Percentiles rank a stretch among this genome's conserved stretches.
phyloP scores from a whole-genome alignment of 2,797 vertebrate genomes.

The Anguilla pacifica region DNA sequence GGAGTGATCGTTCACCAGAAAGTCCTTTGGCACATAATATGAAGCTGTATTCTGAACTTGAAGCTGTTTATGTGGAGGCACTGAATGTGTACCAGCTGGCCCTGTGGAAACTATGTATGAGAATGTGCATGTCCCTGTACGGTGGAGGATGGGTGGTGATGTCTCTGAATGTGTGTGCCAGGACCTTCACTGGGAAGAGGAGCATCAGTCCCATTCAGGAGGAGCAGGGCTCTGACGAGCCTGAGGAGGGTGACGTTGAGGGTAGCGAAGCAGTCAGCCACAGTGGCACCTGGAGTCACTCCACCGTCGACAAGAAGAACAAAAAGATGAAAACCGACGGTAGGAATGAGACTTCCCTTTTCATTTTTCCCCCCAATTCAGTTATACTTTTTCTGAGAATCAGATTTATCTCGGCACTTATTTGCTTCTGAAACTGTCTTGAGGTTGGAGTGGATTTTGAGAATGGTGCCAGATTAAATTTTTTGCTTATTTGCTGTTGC shows the following conservation, averaged over 20 bases:
- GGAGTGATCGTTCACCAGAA: neutral
- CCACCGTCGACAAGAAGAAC: slow-evolving; percentile 68
- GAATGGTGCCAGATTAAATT: neutral
- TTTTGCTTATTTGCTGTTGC: too few species aligned
- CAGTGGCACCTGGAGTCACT: slow-evolving; percentile 65
- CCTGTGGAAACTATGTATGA: neutral
- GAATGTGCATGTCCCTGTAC: neutral
- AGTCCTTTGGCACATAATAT: neutral
- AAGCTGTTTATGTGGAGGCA: neutral
- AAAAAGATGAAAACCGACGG: slow-evolving; percentile 84
- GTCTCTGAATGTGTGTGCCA: slow-evolving; percentile 26
- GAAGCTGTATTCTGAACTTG: neutral
- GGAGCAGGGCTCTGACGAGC: slow-evolving; percentile 65
- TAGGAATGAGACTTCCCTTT: slow-evolving; percentile 38
- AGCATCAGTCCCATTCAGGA: slow-evolving; percentile 82
- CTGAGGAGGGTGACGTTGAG: slow-evolving; percentile 53
- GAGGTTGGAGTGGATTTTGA: neutral
- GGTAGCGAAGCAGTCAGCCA: slow-evolving; percentile 59
- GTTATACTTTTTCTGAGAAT: too few species aligned
- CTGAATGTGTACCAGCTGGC: too few species aligned
- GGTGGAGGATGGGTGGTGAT: neutral
- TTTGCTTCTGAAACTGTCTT: neutral
- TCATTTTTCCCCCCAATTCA: neutral
- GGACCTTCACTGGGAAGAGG: slow-evolving; percentile 75
- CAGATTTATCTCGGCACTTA: neutral